Evolutionary conservation across 2,113 vertebrate species (phyloP).

Genomic region (Bolborhynchus lineola): DNA sequence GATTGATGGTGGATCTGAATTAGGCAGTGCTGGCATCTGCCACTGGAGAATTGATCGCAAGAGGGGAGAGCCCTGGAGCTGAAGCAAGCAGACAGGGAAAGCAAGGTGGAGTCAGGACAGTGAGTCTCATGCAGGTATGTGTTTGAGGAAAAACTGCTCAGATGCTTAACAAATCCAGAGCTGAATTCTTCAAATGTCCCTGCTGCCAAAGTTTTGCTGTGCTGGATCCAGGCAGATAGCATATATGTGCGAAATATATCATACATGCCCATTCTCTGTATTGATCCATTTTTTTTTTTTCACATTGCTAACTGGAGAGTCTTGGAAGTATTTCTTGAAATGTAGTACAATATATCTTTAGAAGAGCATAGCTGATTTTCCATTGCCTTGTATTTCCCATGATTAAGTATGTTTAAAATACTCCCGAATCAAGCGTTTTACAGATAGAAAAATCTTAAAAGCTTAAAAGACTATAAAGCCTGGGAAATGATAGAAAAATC

Average conservation of each 20-base stretch:
- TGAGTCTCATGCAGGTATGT: fast-evolving
- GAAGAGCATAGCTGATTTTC: not conserved
- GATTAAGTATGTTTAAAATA: not conserved
- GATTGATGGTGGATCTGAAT: fast-evolving
- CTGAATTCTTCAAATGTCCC: not conserved
- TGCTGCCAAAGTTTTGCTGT: not conserved
- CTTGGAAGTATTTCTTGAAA: not conserved
- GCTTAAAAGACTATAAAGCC: not conserved
- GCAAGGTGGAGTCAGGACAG: fast-evolving
- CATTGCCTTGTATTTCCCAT: not conserved
- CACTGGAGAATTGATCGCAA: fast-evolving
- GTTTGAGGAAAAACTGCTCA: not conserved
- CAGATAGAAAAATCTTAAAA: not conserved
- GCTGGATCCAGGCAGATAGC: not conserved
- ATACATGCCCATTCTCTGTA: not conserved
- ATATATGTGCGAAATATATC: fast-evolving
- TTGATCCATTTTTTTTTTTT: not conserved
- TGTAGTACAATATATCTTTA: not conserved
- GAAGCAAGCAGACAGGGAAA: not conserved
- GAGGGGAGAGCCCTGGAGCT: not conserved
- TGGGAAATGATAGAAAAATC: not conserved
- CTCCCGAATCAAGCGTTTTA: not conserved
- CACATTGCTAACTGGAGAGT: not conserved
- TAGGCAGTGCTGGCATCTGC: not conserved
- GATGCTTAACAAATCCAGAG: not conserved